phyloP scores from a whole-genome alignment of 1,140 invertebrate species.

The Aphis craccivora region DNA sequence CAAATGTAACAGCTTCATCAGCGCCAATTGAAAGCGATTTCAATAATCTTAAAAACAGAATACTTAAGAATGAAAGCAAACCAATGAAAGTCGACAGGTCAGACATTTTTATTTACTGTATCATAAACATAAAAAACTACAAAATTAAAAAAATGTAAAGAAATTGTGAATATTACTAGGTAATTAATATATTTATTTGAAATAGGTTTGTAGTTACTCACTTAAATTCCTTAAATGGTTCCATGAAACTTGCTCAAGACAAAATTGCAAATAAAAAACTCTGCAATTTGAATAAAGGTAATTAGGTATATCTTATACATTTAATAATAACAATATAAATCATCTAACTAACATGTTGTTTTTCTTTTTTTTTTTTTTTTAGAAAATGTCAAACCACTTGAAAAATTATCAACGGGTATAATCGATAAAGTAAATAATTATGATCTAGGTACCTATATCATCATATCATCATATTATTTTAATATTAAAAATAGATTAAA shows the following conservation, averaged over 20 bases:
- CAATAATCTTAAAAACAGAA: neutral
- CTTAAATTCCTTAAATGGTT: neutral
- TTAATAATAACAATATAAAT: neutral
- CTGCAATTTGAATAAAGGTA: neutral
- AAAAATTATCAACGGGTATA: neutral
- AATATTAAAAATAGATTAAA: too few species aligned
- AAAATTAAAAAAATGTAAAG: neutral
- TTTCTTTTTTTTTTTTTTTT: neutral
- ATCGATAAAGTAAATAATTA: neutral
- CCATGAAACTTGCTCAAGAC: neutral
- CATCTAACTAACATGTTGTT: neutral
- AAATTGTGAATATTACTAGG: neutral
- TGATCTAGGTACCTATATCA: neutral
- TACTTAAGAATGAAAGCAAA: neutral
- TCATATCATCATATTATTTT: neutral
- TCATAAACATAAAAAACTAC: neutral
- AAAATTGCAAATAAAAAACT: neutral
- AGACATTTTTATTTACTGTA: neutral
- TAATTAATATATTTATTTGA: neutral
- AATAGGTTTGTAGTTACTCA: neutral
- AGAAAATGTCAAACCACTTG: neutral
- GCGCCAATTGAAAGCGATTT: conserved; percentile 2
- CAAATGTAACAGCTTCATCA: neutral
- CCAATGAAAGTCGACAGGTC: conserved; percentile 3
- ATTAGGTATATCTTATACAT: neutral